phyloP scores from a whole-genome alignment of 1,140 invertebrate species.

The Drosophila ohnishii region DNA sequence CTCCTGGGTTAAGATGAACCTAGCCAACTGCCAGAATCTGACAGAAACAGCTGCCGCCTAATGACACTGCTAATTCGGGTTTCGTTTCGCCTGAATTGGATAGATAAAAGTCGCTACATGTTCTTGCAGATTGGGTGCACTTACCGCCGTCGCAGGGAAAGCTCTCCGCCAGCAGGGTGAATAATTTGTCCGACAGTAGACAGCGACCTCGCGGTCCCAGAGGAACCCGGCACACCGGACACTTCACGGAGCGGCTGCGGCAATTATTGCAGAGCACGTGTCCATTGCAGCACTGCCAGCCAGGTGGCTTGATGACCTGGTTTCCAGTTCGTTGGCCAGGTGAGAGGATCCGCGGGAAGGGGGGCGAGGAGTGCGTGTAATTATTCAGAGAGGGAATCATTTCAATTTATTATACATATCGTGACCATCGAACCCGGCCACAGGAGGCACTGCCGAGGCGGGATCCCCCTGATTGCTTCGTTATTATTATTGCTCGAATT shows the following conservation, averaged over 20 bases:
- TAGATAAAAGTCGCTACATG: slow-evolving; percentile 29
- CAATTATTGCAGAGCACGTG: slow-evolving; percentile 83
- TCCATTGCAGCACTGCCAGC: slow-evolving; percentile 84
- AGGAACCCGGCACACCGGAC: slow-evolving; percentile 83
- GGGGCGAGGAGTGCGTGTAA: slow-evolving; percentile 14
- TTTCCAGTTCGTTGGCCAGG: slow-evolving; percentile 27
- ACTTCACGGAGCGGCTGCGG: slow-evolving; percentile 82
- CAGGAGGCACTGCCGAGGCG: neutral
- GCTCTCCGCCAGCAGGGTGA: slow-evolving; percentile 82
- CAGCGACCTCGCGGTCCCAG: slow-evolving; percentile 82
- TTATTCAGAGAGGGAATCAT: slow-evolving; percentile 30
- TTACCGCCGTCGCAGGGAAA: slow-evolving; percentile 83
- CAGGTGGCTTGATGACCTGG: slow-evolving; percentile 83
- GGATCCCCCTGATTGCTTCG: slow-evolving; percentile 23
- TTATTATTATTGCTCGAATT: slow-evolving; percentile 15
- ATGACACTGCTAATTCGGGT: slow-evolving; percentile 64
- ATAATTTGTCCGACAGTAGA: slow-evolving; percentile 83
- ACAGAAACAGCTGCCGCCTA: slow-evolving; percentile 43
- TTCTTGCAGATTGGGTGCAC: slow-evolving; percentile 26
- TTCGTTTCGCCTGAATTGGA: slow-evolving; percentile 40
- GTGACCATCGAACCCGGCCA: neutral
- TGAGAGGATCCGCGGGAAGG: slow-evolving; percentile 1
- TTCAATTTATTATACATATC: slow-evolving; percentile 37
- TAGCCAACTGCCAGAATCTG: neutral
- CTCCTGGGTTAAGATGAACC: neutral